phyloP scores from a whole-genome alignment of 2,888 invertebrate genomes.

The Eupeodes luniger region DNA sequence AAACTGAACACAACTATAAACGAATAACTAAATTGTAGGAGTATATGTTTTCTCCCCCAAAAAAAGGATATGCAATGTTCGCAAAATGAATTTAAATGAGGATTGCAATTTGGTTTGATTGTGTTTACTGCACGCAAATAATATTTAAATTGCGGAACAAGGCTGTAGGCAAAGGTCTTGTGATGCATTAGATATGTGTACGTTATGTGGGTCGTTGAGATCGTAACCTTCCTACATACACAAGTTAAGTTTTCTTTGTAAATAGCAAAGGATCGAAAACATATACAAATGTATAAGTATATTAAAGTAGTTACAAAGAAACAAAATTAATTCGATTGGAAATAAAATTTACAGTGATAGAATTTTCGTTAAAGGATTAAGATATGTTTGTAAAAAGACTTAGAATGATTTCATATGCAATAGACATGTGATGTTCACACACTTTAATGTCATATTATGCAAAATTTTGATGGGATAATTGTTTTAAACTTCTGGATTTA shows the following conservation, averaged over 20 bases:
- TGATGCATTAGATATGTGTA: not conserved
- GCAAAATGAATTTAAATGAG: conserved; percentile 74
- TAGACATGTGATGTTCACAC: conserved; percentile 9
- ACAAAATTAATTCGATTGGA: conserved; percentile 53
- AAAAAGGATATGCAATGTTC: conserved; percentile 64
- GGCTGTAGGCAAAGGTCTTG: not conserved
- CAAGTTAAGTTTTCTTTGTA: not conserved
- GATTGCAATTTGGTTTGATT: conserved; percentile 74
- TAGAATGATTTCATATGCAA: conserved; percentile 8
- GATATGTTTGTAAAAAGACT: not conserved
- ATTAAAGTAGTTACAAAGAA: not conserved
- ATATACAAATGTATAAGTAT: not conserved
- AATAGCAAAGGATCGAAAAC: not conserved
- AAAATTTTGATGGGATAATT: conserved; percentile 21
- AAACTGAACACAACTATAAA: no score
- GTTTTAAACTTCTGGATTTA: not conserved
- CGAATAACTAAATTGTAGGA: not conserved
- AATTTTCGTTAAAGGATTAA: conserved; percentile 36
- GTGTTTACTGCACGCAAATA: conserved; percentile 74
- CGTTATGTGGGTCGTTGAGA: not conserved
- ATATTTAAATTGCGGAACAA: conserved; percentile 61
- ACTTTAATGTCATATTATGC: conserved; percentile 24
- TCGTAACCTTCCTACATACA: not conserved
- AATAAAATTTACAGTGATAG: conserved; percentile 47
- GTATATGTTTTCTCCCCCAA: not conserved